Evolutionary conservation across 2,888 invertebrate genomes (phyloP), one percentile per base, ranked within the genome.

Genomic region (Coleophora flavipennella): DNA sequence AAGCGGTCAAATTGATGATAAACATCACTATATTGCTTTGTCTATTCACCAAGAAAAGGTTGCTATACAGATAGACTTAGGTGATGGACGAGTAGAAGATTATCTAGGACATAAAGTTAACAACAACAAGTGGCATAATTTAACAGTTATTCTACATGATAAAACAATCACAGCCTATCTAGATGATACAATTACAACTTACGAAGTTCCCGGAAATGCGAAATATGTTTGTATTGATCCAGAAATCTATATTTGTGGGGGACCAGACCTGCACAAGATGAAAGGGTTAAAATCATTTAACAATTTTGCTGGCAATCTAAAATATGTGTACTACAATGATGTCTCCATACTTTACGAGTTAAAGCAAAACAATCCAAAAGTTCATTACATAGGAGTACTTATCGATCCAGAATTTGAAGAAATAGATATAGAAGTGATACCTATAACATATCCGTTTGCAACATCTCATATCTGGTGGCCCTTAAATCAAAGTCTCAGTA

Each of bases 261-360:
- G 95, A 2, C 93, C 95, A 1, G 93, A 94, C 65, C 71, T 94
- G 44, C 86, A 92, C 60, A 93, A 94, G 73, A 93, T 93, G 81
- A 90, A 90, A 69, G 93, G 96, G 36, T 79, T 94, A 51, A 89
- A 89, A 59, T 95, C 91, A 42, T 89, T 91, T 55, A 93, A 94
- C 69, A 94, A 93, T 75, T 95, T 95, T 66, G 93, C 93, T 52
- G 95, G 97, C 14, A 94, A 94, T 53, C 70, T 97, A 29, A 95
- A 95, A 65, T 95, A 95, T 67, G 94, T 96, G 35, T 97, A 94
- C 69, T 96, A 95, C 75, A 96, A 97, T 69, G 95, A 96, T 61
- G 91, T 95, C 26, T 95, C 95, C 1, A 94, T 97, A 49, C 85
- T 97, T 45, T 95, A 96, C 66, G 95, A 95, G 62, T 73, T 97